Base-by-base conservation (phyloP, 2,113 vertebrate species). In the Nanger granti region DNA sequence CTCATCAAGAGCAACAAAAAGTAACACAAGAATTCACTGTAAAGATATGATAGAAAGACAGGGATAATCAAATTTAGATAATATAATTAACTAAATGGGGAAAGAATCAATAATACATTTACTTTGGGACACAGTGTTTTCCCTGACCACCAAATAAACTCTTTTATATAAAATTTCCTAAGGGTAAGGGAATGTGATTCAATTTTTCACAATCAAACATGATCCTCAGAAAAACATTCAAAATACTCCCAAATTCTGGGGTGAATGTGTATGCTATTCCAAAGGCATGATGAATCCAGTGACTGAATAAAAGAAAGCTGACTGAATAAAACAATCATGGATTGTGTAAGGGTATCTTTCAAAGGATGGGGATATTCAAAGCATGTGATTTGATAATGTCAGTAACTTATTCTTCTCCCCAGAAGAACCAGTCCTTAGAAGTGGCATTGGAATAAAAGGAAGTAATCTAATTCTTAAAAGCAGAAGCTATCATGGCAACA, bases 231-330 rank as follows among this genome's bases (percentile, higher is more conserved):
- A 94, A 76, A 55, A 29, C 5, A 37, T 44, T 55, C 41, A 83
- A 89, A 64, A 52, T 47, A 60, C 3, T 13, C 17, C 12, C 47
- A 89, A 93, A 57, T 14, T 37, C 15, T 93, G 31, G 7, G 29
- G 86, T 89, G 22, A 94, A 85, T 94, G 88, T 98, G 49, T 76
- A 20, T 79, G 95, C 59, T 97, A 13, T 80, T 92, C 44, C 86
- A 13, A 93, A 59, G 26, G 15, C 62, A 15, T 10, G 9, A 93
- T 83, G 55, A 87, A 11, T 76, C 82, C 60, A 37, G 2, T 44
- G 82, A 90, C 3, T 73, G 76, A 62, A 8, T 57, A 47, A 87
- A 69, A 89, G 41, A 66, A 94, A 54, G 15, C 0, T 55, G 34
- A 76, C 29, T 55, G 8, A 15, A 66, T 26, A 11, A 7, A 91